phyloP scores from a whole-genome alignment of 92 coral and sea anemone species.

The Pocillopora meandrina region DNA sequence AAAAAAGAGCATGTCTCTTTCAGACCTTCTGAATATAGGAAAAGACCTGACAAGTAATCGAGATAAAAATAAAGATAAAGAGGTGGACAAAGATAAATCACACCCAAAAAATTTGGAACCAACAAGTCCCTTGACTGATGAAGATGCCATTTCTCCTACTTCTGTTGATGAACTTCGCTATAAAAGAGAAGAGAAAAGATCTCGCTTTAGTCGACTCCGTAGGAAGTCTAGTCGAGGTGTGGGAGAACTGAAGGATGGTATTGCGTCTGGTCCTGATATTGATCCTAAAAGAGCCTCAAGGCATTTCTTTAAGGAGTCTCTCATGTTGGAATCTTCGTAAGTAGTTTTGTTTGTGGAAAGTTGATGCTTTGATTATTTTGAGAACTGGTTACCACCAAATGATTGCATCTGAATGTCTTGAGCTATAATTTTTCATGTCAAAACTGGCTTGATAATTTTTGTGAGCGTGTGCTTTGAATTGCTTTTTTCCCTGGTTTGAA shows the following conservation, averaged over 20 bases:
- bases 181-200: slow-evolving; percentile 41
- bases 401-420: no score
- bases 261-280: slow-evolving; percentile 87
- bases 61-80: slow-evolving; percentile 45
- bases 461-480: no score
- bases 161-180: not conserved
- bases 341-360: slow-evolving; percentile 43
- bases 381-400: slow-evolving; percentile 14
- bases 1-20: slow-evolving; percentile 82
- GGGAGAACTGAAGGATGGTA: slow-evolving; percentile 78
- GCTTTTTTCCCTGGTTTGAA: no score
- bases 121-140: slow-evolving; percentile 48
- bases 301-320: slow-evolving; percentile 77
- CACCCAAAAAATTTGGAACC: slow-evolving; percentile 21
- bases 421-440: no score
- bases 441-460: no score
- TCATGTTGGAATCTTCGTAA: slow-evolving; percentile 93
- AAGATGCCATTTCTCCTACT: slow-evolving; percentile 26
- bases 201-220: slow-evolving; percentile 60
- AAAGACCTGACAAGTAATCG: slow-evolving; percentile 69
- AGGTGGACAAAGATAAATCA: slow-evolving; percentile 16
- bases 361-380: not conserved
- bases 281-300: slow-evolving; percentile 78
- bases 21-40: slow-evolving; percentile 80
- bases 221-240: slow-evolving; percentile 51